These are phyloP conservation scores for Ibidorhyncha struthersii DNA, from an alignment of 2,113 vertebrate species.

Conservation along the genomic window DNA sequence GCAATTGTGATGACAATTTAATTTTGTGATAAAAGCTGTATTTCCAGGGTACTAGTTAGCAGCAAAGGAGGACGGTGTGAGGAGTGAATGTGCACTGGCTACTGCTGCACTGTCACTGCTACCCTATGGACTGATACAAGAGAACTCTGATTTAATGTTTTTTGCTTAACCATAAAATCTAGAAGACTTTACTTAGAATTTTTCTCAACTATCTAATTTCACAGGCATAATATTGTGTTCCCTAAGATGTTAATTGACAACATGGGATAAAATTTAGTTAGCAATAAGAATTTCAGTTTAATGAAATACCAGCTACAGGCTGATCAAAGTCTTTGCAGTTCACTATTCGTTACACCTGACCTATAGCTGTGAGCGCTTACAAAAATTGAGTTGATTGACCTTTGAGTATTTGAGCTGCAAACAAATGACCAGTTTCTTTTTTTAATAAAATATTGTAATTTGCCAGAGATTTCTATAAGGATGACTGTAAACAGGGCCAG, in stretches of 20 bases:
- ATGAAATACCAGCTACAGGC: neutral
- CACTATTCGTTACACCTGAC: neutral
- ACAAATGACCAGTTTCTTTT: neutral
- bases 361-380: neutral
- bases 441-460: neutral
- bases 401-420: neutral
- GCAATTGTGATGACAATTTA: neutral
- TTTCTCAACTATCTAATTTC: neutral
- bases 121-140: neutral
- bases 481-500: neutral
- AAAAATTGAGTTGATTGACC: neutral
- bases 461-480: neutral
- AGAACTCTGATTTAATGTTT: neutral
- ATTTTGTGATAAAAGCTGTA: neutral
- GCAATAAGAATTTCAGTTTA: neutral
- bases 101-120: neutral
- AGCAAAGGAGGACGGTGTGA: neutral
- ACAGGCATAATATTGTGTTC: neutral
- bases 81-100: neutral
- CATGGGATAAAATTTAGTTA: neutral
- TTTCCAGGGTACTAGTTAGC: neutral
- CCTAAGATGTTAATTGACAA: neutral
- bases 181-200: neutral
- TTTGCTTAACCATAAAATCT: neutral
- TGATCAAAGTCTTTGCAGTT: neutral